A percentile compares a stretch with the other conserved stretches of the same genome.
Evolutionary conservation across 37 sponge, comb jelly and placozoan species (phyloP).

Genomic region (Spongia lamella): DNA sequence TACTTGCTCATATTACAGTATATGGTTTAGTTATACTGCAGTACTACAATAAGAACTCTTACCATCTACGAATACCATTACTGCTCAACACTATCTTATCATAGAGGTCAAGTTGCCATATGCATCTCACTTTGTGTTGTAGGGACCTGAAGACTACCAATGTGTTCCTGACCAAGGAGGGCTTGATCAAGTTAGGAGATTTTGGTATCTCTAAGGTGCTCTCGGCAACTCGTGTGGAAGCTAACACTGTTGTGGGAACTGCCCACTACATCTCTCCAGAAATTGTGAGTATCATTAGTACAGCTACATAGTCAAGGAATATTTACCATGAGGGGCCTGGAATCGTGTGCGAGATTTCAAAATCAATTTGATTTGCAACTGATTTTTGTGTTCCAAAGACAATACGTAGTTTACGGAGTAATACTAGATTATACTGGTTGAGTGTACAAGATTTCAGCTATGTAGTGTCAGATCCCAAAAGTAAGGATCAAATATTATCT

Average conservation of each 20-base stretch:
- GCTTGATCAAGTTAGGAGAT: conserved; percentile 90
- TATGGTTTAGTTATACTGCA: neutral
- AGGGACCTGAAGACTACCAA: conserved; percentile 98
- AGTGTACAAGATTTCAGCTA: too few species aligned
- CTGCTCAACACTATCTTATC: neutral
- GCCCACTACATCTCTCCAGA: conserved; percentile 99
- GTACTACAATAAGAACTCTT: neutral
- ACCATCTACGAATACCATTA: neutral
- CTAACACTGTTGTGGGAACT: conserved; percentile 91
- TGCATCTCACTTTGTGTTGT: neutral
- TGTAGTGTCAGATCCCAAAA: too few species aligned
- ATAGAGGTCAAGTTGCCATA: neutral
- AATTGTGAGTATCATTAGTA: conserved; percentile 82
- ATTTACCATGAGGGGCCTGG: too few species aligned
- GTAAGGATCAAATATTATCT: too few species aligned
- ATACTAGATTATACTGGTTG: too few species aligned
- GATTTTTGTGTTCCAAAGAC: too few species aligned
- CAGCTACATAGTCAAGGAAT: too few species aligned
- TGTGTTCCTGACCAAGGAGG: conserved; percentile 91
- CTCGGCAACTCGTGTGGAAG: conserved; percentile 65
- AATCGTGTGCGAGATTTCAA: too few species aligned
- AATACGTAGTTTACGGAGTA: too few species aligned
- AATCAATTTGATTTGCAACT: too few species aligned
- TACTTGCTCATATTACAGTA: too few species aligned
- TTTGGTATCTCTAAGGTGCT: conserved; percentile 96